A percentile compares a stretch with the other conserved stretches of the same genome.
Evolutionary conservation across 2,113 vertebrate species (phyloP).

Genomic region (Proteles cristata): DNA sequence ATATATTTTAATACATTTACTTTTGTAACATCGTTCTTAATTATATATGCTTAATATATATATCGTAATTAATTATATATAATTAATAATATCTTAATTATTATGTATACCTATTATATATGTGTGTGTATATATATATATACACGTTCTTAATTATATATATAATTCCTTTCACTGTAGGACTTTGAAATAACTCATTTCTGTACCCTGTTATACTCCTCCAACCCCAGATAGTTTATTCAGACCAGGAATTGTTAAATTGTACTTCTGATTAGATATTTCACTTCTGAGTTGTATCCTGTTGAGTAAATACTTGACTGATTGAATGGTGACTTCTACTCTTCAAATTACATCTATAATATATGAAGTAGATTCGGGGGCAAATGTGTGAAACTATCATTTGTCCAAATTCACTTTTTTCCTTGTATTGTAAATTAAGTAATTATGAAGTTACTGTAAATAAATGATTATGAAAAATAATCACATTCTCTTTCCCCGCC

Average conservation of each 20-base stretch:
- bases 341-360: not conserved
- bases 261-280: not conserved
- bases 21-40: not conserved
- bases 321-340: not conserved
- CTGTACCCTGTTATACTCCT: not conserved
- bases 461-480: not conserved
- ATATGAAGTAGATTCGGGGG: not conserved
- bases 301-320: not conserved
- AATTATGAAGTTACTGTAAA: not conserved
- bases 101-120: too few species aligned
- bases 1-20: not conserved
- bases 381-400: not conserved
- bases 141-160: not conserved
- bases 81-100: too few species aligned
- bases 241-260: not conserved
- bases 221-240: not conserved
- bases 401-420: not conserved
- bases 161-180: not conserved
- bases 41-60: not conserved
- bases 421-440: not conserved
- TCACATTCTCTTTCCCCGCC: not conserved
- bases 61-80: too few species aligned
- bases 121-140: not conserved
- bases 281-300: not conserved
- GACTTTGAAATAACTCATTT: not conserved